Conservation (phyloP, 2,797 vertebrate species). For the Acropternis orthonyx region DNA sequence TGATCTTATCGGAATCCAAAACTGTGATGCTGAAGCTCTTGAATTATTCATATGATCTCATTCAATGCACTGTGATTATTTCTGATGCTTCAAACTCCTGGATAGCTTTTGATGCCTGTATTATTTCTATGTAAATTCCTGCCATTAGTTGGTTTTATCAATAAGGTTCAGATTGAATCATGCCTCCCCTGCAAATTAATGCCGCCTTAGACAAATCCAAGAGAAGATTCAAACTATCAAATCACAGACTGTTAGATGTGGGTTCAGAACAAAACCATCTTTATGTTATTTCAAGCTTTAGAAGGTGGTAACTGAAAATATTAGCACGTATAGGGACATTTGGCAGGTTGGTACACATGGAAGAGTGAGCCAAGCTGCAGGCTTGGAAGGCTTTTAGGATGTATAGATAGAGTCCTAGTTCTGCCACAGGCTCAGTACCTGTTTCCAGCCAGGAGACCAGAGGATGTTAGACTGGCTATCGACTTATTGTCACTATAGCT, state of each 20-base stretch:
- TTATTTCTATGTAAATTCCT: constrained; percentile 68
- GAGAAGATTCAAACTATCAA: constrained; percentile 10
- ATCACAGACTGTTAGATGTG: neutral
- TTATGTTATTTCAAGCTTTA: constrained; percentile 1
- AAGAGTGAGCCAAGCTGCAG: neutral
- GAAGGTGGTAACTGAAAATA: constrained; percentile 21
- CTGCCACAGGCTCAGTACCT: neutral
- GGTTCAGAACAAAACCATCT: constrained; percentile 18
- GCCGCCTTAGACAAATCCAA: constrained; percentile 1
- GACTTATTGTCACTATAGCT: neutral
- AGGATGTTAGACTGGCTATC: neutral
- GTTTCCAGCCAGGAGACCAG: neutral
- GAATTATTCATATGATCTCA: constrained; percentile 62
- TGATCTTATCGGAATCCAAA: constrained; percentile 45
- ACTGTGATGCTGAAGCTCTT: constrained; percentile 20
- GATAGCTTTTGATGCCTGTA: constrained; percentile 55
- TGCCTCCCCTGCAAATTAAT: constrained; percentile 31
- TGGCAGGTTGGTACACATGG: neutral
- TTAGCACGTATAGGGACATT: neutral
- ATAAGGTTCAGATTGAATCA: constrained; percentile 55
- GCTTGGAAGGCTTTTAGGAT: neutral
- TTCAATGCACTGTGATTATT: constrained; percentile 56
- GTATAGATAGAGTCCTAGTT: neutral
- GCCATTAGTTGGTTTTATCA: constrained; percentile 60
- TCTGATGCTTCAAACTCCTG: constrained; percentile 57